These are phyloP conservation scores for Trematomus loennbergii DNA, from an alignment of 2,113 vertebrate species.

Conservation along the genomic window DNA sequence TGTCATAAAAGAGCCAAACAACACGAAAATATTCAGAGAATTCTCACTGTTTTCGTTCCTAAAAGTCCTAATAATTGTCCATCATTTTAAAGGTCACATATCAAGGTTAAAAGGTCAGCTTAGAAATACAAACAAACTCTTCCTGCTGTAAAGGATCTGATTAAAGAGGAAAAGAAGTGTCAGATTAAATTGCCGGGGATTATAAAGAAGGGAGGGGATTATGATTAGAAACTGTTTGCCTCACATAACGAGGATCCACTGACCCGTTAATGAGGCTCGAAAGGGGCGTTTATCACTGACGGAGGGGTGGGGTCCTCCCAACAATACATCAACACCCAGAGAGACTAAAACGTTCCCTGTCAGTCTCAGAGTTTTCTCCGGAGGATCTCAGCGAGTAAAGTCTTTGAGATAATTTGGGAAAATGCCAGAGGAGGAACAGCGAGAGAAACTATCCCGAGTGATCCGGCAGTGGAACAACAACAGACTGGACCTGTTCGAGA, in stretches of 20 bases:
- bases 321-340: background rate
- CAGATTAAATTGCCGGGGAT: background rate
- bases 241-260: conserved; percentile 67
- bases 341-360: background rate
- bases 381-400: background rate
- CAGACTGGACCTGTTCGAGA: conserved; percentile 94
- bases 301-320: conserved; percentile 4
- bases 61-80: too few relatives aligned
- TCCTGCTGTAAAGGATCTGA: background rate
- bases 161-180: background rate
- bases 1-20: too few relatives aligned
- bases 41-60: too few relatives aligned
- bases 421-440: conserved; percentile 82
- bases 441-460: conserved; percentile 87
- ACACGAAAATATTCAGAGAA: too few relatives aligned
- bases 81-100: too few relatives aligned
- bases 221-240: conserved; percentile 47
- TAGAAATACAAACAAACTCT: background rate
- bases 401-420: conserved; percentile 27
- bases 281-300: conserved; percentile 41
- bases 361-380: background rate
- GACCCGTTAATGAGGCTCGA: conserved; percentile 66
- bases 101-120: too few relatives aligned
- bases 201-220: conserved; percentile 14
- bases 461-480: conserved; percentile 93